Evolutionary conservation across 2,888 invertebrate species (phyloP).

Genomic region (Junonia oenone): DNA sequence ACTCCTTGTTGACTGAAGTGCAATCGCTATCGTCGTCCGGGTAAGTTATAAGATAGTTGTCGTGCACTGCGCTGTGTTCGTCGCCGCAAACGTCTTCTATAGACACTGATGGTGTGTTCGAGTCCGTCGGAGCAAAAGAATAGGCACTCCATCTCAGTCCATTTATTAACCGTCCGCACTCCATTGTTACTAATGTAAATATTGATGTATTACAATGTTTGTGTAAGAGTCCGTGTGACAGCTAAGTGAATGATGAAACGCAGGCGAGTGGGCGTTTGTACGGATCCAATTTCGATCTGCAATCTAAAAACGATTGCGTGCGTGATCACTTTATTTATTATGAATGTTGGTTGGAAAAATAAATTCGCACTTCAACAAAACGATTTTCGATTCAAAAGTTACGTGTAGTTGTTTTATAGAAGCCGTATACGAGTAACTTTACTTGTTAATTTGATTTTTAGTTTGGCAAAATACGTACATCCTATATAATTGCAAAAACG

Average conservation of each 20-base stretch:
- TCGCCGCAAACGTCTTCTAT: conserved; percentile 45
- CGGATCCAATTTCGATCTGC: conserved; percentile 57
- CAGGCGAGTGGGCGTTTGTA: conserved; percentile 55
- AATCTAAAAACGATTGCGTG: conserved; percentile 38
- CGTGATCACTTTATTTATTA: conserved; percentile 15
- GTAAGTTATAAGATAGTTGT: conserved; percentile 57
- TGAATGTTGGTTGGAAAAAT: conserved; percentile 10
- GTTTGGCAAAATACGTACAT: background rate
- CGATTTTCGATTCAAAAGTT: background rate
- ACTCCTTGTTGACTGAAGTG: conserved; percentile 31
- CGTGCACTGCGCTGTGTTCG: conserved; percentile 41
- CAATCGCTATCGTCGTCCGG: conserved; percentile 51
- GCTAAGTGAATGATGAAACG: conserved; percentile 41
- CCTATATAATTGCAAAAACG: too few relatives aligned
- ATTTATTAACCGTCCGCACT: conserved; percentile 52
- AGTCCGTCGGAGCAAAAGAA: conserved; percentile 40
- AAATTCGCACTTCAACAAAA: background rate
- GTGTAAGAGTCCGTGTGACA: conserved; percentile 30
- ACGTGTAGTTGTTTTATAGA: background rate
- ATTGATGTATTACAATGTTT: conserved; percentile 40
- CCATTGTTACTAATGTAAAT: conserved; percentile 44
- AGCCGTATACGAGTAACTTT: background rate
- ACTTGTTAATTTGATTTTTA: background rate
- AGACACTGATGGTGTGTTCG: conserved; percentile 41
- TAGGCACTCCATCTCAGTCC: conserved; percentile 56